Base-by-base conservation (phyloP, 2,797 vertebrate genomes). In the Acipenser transmontanus region DNA sequence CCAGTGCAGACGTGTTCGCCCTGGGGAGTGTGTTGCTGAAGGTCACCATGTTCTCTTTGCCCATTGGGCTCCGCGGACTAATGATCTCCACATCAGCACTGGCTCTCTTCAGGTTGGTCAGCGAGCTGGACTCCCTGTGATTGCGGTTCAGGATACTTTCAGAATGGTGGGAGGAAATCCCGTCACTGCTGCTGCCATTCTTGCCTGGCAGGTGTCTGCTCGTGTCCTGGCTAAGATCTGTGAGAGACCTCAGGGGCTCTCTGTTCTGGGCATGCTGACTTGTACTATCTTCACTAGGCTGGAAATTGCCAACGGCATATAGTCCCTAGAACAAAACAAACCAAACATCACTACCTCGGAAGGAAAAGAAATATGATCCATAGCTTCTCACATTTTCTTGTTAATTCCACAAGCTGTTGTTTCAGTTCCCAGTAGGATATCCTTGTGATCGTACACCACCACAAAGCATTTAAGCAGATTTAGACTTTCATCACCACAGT, bases 1-100 rank as follows among this genome's bases (percentile, higher is more conserved):
- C 95, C 52, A 95, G 79, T 0, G 93, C 91, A 0, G 94, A 89
- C 0, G 93, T 94, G 80, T 96, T 94, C 63, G 93, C 95, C 63
- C 97, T 88, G 6, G 97, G 97, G 70, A 99, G 87, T 1, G 97
- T 99, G 76, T 99, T 95, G 80, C 97, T 99, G 77, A 97, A 99
- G 56, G 94, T 97, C 20, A 95, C 86, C 81, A 93, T 87, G 64
- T 89, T 91, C 50, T 97, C 95, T 73, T 95, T 96, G 72, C 84
- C 90, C 77, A 89, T 90, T 6, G 94, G 88, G 72, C 91, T 93
- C 73, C 85, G 84, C 2, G 93, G 88, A 5, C 90, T 91, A 71
- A 97, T 93, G 69, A 92, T 89, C 70, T 97, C 95, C 8, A 93
- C 90, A 0, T 96, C 93, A 3, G 92, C 88, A 17, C 90, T 88